Evolutionary conservation across 2,113 vertebrate species (phyloP).

Genomic region (Rhea americana): DNA sequence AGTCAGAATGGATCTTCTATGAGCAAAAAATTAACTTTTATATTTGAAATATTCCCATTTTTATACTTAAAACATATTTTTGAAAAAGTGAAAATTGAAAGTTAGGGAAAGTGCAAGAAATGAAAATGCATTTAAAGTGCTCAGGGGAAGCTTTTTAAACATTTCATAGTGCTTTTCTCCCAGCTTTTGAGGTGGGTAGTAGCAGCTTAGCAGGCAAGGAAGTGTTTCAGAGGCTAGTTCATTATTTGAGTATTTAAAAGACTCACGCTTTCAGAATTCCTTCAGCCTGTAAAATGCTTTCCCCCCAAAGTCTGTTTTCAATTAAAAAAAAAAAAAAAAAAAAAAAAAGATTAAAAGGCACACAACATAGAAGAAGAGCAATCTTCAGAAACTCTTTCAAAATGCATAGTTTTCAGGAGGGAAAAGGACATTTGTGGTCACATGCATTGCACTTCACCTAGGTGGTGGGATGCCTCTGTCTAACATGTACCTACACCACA

Average conservation of each 20-base stretch:
- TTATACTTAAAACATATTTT: background rate
- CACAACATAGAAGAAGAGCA: background rate
- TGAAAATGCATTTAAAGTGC: background rate
- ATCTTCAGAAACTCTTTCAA: background rate
- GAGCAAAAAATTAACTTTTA: background rate
- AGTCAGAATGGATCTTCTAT: background rate
- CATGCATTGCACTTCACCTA: background rate
- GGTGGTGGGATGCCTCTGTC: background rate
- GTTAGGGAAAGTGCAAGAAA: background rate
- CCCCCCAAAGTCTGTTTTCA: background rate
- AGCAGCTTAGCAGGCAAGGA: background rate
- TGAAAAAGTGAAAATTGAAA: background rate
- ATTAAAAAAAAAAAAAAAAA: background rate
- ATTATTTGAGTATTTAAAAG: background rate
- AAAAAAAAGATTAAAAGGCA: background rate
- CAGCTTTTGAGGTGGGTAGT: background rate
- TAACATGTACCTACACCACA: fast-evolving
- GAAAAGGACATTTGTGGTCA: background rate
- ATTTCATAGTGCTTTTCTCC: background rate
- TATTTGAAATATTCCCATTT: background rate
- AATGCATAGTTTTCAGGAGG: background rate
- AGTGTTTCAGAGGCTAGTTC: background rate
- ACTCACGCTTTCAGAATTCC: background rate
- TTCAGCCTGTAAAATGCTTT: background rate
- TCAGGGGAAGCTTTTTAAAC: background rate